phyloP scores from a whole-genome alignment of 2,113 vertebrate genomes.

The Gracilinanus agilis region DNA sequence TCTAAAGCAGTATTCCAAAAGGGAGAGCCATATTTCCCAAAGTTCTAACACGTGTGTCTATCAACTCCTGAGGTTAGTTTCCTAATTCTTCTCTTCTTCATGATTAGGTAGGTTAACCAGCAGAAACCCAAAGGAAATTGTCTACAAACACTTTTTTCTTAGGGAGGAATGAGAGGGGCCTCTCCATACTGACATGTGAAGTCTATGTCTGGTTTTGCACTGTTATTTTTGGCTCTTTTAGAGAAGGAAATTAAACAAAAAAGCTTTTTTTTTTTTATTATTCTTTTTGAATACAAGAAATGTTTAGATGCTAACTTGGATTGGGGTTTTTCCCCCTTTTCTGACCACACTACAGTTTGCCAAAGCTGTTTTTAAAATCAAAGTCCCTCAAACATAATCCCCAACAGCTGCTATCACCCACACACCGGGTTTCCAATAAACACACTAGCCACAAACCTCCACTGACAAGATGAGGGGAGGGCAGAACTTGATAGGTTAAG shows the following conservation, averaged over 20 bases:
- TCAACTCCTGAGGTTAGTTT: slow-evolving; percentile 46
- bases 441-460: slow-evolving; percentile 50
- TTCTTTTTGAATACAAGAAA: slow-evolving; percentile 67
- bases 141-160: slow-evolving; percentile 66
- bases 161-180: neutral
- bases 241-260: slow-evolving; percentile 74
- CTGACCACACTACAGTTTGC: slow-evolving; percentile 51
- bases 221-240: slow-evolving; percentile 76
- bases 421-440: slow-evolving; percentile 58
- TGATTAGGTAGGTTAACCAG: slow-evolving; percentile 71
- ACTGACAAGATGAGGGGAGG: neutral
- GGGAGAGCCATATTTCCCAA: slow-evolving; percentile 43
- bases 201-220: slow-evolving; percentile 70
- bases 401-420: slow-evolving; percentile 72
- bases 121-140: slow-evolving; percentile 72
- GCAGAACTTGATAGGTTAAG: slow-evolving; percentile 22
- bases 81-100: slow-evolving; percentile 63
- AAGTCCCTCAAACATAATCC: slow-evolving; percentile 45
- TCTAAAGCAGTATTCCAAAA: slow-evolving; percentile 53
- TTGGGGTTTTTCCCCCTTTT: slow-evolving; percentile 29
- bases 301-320: slow-evolving; percentile 45
- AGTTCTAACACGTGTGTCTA: slow-evolving; percentile 28
- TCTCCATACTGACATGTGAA: slow-evolving; percentile 59
- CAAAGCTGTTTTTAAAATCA: slow-evolving; percentile 43
- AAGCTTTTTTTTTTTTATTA: slow-evolving; percentile 74